phyloP scores from a whole-genome alignment of 2,113 vertebrate species.

The Trematocara marginatum region DNA sequence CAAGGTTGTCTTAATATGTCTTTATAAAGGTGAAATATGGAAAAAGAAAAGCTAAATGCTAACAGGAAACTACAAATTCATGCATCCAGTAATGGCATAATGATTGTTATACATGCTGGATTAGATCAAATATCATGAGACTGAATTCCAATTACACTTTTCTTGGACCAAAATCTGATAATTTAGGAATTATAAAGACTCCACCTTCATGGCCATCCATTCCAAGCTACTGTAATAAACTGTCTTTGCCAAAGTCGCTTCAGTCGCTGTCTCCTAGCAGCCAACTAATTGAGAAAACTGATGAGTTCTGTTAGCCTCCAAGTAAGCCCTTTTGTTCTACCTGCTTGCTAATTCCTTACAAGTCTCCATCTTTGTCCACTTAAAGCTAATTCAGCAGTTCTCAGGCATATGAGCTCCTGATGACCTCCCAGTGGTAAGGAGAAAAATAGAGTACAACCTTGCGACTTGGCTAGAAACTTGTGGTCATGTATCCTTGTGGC shows the following conservation, averaged over 20 bases:
- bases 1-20: background rate
- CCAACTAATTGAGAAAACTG: conserved; percentile 36
- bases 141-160: background rate
- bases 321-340: conserved; percentile 38
- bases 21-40: background rate
- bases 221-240: conserved; percentile 7
- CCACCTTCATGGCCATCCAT: background rate
- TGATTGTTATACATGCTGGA: background rate
- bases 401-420: conserved; percentile 16
- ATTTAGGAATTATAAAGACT: background rate
- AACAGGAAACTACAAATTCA: background rate
- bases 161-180: background rate
- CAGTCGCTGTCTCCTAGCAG: background rate
- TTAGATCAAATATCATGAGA: background rate
- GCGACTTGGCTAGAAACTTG: background rate
- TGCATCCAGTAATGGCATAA: background rate
- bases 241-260: conserved; percentile 16
- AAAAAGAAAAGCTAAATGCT: background rate
- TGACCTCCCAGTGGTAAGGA: conserved; percentile 16
- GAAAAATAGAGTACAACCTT: background rate
- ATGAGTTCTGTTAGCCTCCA: conserved; percentile 27
- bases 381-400: conserved; percentile 29
- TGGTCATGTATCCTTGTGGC: background rate
- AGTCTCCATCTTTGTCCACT: conserved; percentile 35
- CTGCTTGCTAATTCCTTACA: conserved; percentile 36